Percentiles rank a stretch among this genome's conserved stretches.
These are phyloP conservation scores for Thecocarcelia acutangulata DNA, from an alignment of 2,888 invertebrate species.

Conservation along the genomic window DNA sequence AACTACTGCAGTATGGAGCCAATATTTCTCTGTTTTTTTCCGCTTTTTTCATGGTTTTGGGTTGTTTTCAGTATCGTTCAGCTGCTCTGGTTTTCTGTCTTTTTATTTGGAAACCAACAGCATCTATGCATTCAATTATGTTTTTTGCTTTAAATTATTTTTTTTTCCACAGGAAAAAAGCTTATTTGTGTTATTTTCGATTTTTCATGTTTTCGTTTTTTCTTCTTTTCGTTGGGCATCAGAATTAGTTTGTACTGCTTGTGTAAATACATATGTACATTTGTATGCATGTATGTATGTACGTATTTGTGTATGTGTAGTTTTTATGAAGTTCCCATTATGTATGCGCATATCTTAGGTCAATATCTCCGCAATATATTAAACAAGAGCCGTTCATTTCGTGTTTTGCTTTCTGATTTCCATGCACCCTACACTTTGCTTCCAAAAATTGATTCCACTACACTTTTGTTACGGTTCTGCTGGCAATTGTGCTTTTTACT, in stretches of 20 bases:
- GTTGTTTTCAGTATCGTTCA: conserved; percentile 13
- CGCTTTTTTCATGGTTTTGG: neutral
- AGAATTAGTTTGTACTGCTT: conserved; percentile 32
- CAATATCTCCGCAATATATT: conserved; percentile 22
- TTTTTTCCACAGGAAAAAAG: conserved; percentile 29
- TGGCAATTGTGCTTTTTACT: no score
- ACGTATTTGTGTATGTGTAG: neutral
- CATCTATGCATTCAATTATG: conserved; percentile 37
- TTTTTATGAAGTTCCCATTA: conserved; percentile 42
- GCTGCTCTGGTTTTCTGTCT: conserved; percentile 28
- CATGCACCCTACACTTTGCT: conserved; percentile 16
- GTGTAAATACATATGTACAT: neutral
- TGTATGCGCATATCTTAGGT: conserved; percentile 60
- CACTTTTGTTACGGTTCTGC: no score
- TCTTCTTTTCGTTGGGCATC: conserved; percentile 17
- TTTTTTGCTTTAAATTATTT: conserved; percentile 14
- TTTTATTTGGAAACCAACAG: conserved; percentile 35
- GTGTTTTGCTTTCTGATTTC: conserved; percentile 16
- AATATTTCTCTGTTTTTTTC: conserved; percentile 29
- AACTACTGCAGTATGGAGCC: conserved; percentile 58
- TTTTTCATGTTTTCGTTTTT: neutral
- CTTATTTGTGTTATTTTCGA: conserved; percentile 35
- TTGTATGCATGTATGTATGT: neutral
- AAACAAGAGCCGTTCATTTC: neutral
- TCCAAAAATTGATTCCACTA: no score